phyloP scores from a whole-genome alignment of 1,140 invertebrate species.

The Cephus cinctus region DNA sequence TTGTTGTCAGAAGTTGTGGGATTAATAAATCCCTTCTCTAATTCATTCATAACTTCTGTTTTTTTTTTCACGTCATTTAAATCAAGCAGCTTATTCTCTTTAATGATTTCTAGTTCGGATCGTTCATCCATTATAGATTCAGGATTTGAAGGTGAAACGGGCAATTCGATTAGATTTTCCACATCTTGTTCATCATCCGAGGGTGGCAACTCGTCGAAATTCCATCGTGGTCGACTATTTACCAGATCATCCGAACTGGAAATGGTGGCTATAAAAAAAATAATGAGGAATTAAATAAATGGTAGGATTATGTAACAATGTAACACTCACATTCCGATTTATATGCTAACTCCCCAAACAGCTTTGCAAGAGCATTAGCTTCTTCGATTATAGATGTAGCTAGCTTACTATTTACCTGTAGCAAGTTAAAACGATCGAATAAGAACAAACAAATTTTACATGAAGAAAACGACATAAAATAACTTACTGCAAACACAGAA shows the following conservation, averaged over 20 bases:
- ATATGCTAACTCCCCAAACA: conserved; percentile 35
- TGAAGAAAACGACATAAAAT: conserved; percentile 6
- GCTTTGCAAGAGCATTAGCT: conserved; percentile 33
- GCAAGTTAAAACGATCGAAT: conserved; percentile 2
- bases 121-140: too few relatives aligned
- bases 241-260: conserved; percentile 30
- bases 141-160: conserved; percentile 19
- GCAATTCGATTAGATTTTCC: conserved; percentile 41
- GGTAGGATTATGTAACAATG: conserved; percentile 11
- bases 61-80: background rate
- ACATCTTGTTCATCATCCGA: conserved; percentile 36
- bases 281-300: conserved; percentile 7
- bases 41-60: conserved; percentile 21
- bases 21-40: conserved; percentile 36
- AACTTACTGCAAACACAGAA: conserved; percentile 40
- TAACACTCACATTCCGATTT: conserved; percentile 26
- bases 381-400: conserved; percentile 32
- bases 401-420: conserved; percentile 21
- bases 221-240: conserved; percentile 25
- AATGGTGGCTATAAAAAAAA: conserved; percentile 18
- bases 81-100: background rate
- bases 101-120: background rate
- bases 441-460: conserved; percentile 11
- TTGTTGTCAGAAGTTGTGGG: conserved; percentile 27
- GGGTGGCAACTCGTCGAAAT: conserved; percentile 35